Evolutionary conservation across 2,888 invertebrate species (phyloP), one percentile per base, ranked within the genome.

Genomic region (Anthrax anthrax): DNA sequence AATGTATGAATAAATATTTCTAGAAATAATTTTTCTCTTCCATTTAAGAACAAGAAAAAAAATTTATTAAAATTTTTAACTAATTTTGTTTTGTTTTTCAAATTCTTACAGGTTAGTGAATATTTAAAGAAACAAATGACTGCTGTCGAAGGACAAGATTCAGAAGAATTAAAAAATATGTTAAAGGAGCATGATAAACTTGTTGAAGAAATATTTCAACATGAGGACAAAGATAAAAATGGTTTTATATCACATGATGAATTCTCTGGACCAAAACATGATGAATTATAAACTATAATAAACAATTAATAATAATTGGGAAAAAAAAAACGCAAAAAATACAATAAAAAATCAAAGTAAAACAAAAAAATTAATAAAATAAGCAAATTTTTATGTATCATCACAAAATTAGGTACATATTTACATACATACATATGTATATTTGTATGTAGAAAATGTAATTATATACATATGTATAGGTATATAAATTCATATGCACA

Each of bases 201-300:
- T 47, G 89, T 95, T 9, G 89, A 92, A 60, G 94, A 95, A 67
- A 94, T 96, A 61, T 95, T 96, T 80, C 88, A 90, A 63, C 92
- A 94, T 64, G 95, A 96, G 67, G 95, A 96, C 66, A 89, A 87
- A 67, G 92, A 96, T 70, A 90, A 89, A 67, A 94, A 96, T 62
- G 95, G 95, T 50, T 89, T 80, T 71, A 95, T 96, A 58, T 92
- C 94, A 52, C 89, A 90, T 70, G 87, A 86, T 42, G 95, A 96
- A 70, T 96, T 96, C 74, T 91, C 90, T 23, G 95, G 94, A 4
- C 94, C 95, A 16, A 95, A 96, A 66, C 95, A 95, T 69, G 96
- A 96, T 67, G 96, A 95, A 71, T 81, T 96, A 65, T 95, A 84
- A 42, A 34, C 14, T 12, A 32, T 2, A 27, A 27, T 8, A 27